Conservation (phyloP, 2,113 vertebrate species). For the Barbus barbus region DNA sequence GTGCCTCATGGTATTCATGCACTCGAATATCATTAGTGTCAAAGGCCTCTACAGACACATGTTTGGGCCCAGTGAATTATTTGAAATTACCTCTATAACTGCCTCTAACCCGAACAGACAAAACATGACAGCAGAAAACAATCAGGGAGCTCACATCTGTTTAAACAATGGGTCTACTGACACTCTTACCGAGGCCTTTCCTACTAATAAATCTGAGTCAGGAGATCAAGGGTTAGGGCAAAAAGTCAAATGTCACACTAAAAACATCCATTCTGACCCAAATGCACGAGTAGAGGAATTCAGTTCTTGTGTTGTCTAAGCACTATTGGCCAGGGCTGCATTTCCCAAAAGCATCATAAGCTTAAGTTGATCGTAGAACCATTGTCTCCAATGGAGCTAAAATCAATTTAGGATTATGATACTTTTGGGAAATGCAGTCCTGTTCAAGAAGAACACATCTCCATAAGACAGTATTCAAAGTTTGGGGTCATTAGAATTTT, state of each 20-base stretch:
- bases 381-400: too few species aligned
- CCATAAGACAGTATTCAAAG: neutral
- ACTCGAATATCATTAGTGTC: neutral
- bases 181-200: neutral
- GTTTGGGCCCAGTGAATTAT: too few species aligned
- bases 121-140: neutral
- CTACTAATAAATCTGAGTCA: neutral
- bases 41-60: neutral
- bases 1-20: too few species aligned
- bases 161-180: conserved; percentile 1
- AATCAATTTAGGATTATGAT: too few species aligned
- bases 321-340: neutral
- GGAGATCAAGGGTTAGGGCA: neutral
- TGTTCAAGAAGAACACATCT: neutral
- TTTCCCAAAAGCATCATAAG: too few species aligned
- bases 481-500: neutral
- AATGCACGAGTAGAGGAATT: neutral
- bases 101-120: neutral
- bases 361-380: too few species aligned
- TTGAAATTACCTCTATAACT: neutral
- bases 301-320: neutral
- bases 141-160: neutral
- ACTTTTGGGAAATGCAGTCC: neutral
- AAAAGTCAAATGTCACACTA: conserved; percentile 20
- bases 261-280: neutral